These are phyloP conservation scores for Linnaemya vulpina DNA, from an alignment of 2,888 invertebrate genomes.

Conservation along the genomic window DNA sequence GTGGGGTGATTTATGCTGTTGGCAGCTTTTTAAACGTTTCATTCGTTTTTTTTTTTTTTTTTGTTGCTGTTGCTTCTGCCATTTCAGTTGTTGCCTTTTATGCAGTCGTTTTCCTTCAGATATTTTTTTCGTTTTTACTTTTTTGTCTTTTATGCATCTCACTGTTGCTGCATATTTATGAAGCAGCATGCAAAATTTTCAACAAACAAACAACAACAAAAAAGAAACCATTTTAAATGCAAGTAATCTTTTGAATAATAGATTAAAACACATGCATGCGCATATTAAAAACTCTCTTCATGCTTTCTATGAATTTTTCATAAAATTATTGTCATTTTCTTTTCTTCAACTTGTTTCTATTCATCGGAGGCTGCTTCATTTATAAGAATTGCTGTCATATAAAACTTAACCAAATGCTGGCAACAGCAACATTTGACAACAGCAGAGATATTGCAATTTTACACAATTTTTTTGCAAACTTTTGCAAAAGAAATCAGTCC, in stretches of 20 bases:
- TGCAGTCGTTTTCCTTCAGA: slow-evolving; percentile 2
- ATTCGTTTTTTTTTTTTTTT: slow-evolving; percentile 36
- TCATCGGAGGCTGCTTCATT: slow-evolving; percentile 11
- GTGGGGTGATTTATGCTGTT: slow-evolving; percentile 66
- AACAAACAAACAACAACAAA: background rate
- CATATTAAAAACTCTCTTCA: slow-evolving; percentile 55
- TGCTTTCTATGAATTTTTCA: slow-evolving; percentile 50
- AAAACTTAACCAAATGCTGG: slow-evolving; percentile 57
- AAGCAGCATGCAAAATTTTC: slow-evolving; percentile 63
- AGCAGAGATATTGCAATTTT: background rate
- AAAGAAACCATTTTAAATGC: slow-evolving; percentile 59
- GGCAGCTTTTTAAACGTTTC: slow-evolving; percentile 67
- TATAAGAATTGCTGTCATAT: slow-evolving; percentile 54
- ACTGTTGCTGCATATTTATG: slow-evolving; percentile 47
- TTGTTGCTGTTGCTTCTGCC: slow-evolving; percentile 45
- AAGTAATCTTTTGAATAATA: slow-evolving; percentile 73
- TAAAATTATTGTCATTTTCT: slow-evolving; percentile 36
- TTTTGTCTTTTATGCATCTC: slow-evolving; percentile 33
- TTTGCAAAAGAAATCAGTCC: background rate
- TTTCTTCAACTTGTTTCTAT: slow-evolving; percentile 25
- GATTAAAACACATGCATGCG: slow-evolving; percentile 68
- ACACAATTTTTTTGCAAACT: slow-evolving; percentile 25
- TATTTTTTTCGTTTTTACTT: slow-evolving; percentile 16
- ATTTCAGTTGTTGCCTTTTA: slow-evolving; percentile 41
- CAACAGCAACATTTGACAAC: slow-evolving; percentile 32